These are phyloP conservation scores for Hyposoter didymator DNA, from an alignment of 2,888 invertebrate genomes.

Conservation along the genomic window DNA sequence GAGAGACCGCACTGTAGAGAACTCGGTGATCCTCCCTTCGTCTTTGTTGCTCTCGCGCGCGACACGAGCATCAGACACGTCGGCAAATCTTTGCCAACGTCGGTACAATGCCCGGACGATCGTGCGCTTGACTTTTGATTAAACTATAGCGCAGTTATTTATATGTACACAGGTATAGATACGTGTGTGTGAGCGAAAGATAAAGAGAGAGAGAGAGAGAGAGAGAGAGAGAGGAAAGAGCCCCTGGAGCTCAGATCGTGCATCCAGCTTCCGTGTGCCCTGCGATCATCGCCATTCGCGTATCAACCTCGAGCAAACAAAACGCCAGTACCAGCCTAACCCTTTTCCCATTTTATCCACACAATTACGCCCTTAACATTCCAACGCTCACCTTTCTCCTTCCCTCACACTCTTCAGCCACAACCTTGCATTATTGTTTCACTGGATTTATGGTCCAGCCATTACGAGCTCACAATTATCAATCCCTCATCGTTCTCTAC, in stretches of 20 bases:
- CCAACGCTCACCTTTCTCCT: background rate
- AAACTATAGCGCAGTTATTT: constrained; percentile 44
- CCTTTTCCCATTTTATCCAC: background rate
- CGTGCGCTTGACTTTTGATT: constrained; percentile 65
- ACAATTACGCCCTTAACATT: background rate
- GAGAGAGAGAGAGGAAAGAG: constrained; percentile 24
- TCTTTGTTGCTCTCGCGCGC: constrained; percentile 11
- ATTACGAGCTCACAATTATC: constrained; percentile 32
- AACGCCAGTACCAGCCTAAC: constrained; percentile 6
- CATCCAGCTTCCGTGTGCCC: constrained; percentile 57
- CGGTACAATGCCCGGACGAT: constrained; percentile 58
- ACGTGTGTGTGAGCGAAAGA: background rate
- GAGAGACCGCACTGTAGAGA: background rate
- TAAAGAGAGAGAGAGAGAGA: constrained; percentile 9
- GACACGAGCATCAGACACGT: constrained; percentile 55
- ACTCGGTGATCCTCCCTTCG: background rate
- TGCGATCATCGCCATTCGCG: constrained; percentile 26
- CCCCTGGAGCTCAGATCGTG: constrained; percentile 53
- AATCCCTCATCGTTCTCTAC: background rate
- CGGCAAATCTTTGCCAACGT: constrained; percentile 66
- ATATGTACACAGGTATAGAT: constrained; percentile 11
- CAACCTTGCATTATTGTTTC: constrained; percentile 15
- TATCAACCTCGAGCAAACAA: constrained; percentile 23
- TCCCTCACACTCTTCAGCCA: background rate
- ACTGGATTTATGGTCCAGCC: background rate